A percentile compares a stretch with the other conserved stretches of the same genome.
Conservation (phyloP, 2,888 invertebrate species). For the Luperina nickerlii region DNA sequence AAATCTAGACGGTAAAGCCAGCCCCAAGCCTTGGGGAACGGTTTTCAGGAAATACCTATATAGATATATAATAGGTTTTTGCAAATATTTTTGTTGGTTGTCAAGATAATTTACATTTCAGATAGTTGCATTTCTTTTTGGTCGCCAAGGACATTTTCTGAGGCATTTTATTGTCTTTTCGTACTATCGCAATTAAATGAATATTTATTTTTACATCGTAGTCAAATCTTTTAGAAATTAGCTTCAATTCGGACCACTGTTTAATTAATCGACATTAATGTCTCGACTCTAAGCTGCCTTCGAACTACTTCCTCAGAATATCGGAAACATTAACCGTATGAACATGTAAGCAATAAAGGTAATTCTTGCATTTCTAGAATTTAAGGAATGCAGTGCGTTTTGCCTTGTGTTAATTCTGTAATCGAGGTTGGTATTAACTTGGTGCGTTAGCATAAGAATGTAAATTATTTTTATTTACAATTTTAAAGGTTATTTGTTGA, state of each 20-base stretch:
- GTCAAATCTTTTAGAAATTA: background rate
- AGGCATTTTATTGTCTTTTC: background rate
- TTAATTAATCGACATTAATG: slow-evolving; percentile 1
- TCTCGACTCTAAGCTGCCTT: slow-evolving; percentile 16
- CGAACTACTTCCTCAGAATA: slow-evolving; percentile 26
- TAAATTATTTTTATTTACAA: slow-evolving; percentile 56
- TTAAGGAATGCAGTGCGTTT: slow-evolving; percentile 52
- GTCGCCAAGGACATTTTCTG: background rate
- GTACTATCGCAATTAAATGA: background rate
- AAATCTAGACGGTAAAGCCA: slow-evolving; percentile 58
- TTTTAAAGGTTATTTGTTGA: slow-evolving; percentile 30
- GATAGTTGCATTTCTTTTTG: too few relatives aligned
- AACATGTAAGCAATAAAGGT: slow-evolving; percentile 36
- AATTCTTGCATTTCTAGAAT: slow-evolving; percentile 48
- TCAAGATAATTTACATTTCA: slow-evolving; percentile 41
- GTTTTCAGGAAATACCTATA: slow-evolving; percentile 32
- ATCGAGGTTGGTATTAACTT: slow-evolving; percentile 42
- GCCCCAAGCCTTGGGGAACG: slow-evolving; percentile 30
- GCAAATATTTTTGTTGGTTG: slow-evolving; percentile 31
- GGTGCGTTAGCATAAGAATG: slow-evolving; percentile 52
- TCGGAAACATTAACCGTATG: slow-evolving; percentile 32
- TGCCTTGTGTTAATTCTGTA: slow-evolving; percentile 61
- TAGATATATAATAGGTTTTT: too few relatives aligned
- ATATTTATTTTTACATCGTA: background rate
- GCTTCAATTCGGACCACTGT: background rate